Conservation (phyloP, 2,888 invertebrate genomes). For the Phoenoteleia sp. region DNA sequence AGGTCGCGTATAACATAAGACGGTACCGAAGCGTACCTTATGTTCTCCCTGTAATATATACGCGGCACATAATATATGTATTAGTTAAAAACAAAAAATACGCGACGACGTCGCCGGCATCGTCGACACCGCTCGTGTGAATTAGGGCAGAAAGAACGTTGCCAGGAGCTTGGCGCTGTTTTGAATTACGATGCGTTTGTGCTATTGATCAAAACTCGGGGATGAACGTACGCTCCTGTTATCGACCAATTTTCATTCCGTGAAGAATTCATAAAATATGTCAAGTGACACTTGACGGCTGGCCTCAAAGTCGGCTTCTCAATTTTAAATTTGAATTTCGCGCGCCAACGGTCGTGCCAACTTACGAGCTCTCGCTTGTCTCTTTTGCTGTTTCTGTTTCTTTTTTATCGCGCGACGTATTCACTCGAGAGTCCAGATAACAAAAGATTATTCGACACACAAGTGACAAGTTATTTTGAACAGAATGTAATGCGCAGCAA, state of each 20-base stretch:
- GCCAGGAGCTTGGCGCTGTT: constrained; percentile 71
- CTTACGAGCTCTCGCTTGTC: neutral
- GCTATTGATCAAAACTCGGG: constrained; percentile 68
- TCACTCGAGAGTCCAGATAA: too few relatives aligned
- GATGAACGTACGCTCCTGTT: constrained; percentile 68
- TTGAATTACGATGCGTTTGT: constrained; percentile 70
- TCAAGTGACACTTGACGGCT: constrained; percentile 51
- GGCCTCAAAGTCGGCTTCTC: constrained; percentile 19
- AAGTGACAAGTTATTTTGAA: too few relatives aligned
- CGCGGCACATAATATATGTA: constrained; percentile 59
- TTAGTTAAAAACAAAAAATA: constrained; percentile 64
- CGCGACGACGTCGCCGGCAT: constrained; percentile 38
- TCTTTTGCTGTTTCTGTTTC: neutral
- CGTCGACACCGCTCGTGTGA: constrained; percentile 67
- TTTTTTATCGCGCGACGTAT: too few relatives aligned
- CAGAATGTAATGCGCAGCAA: too few relatives aligned
- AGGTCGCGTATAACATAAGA: constrained; percentile 24
- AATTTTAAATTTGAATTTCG: constrained; percentile 46
- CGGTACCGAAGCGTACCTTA: constrained; percentile 39
- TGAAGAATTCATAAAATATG: constrained; percentile 68
- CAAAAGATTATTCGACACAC: too few relatives aligned
- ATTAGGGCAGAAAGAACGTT: constrained; percentile 72
- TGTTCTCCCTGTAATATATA: constrained; percentile 42
- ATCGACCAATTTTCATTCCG: constrained; percentile 67
- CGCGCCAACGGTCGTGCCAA: constrained; percentile 5